Base-by-base conservation (phyloP, 2,888 invertebrate genomes). In the Eupithecia subfuscata region DNA sequence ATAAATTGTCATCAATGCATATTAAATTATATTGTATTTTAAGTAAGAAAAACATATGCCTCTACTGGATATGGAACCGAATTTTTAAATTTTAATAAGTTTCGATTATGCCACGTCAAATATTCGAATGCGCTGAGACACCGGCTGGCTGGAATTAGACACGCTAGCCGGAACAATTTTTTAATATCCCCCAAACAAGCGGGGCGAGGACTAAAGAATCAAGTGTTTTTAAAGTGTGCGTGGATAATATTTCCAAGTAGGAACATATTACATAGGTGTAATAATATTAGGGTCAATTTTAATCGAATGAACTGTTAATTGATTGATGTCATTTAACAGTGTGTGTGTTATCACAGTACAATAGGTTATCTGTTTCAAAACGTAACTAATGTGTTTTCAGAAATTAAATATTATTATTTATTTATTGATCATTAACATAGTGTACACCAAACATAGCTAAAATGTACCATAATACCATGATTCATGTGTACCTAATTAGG, bases 101-200 rank as follows among this genome's bases (percentile, higher is more conserved):
- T 30, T 1, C 0, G 0, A 37, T 37, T 37, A 63, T 30, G 8
- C 30, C 18, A 64, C 18, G 34, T 34, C 16, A 16, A 64, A 34
- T 64, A 34, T 64, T 64, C 18, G 18, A 34, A 81, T 83, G 83
- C 83, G 82, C 83, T 65, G 84, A 82, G 87, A 86, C 91, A 87
- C 91, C 94, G 93, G 93, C 92, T 95, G 94, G 85, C 81, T 86
- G 82, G 91, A 91, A 94, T 95, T 95, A 94, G 92, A 90, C 92
- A 94, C 94, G 95, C 90, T 95, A 93, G 92, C 93, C 94, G 93
- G 94, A 94, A 93, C 94, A 95, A 90, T 94, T 94, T 94, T 95
- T 93, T 95, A 95, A 95, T 95, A 95, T 94, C 92, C 91, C 48
- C 90, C 92, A 92, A 92, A 94, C 91, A 92, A 92, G 91, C 88